Evolutionary conservation across 2,797 vertebrate genomes (phyloP).

Genomic region (Acanthopagrus latus): DNA sequence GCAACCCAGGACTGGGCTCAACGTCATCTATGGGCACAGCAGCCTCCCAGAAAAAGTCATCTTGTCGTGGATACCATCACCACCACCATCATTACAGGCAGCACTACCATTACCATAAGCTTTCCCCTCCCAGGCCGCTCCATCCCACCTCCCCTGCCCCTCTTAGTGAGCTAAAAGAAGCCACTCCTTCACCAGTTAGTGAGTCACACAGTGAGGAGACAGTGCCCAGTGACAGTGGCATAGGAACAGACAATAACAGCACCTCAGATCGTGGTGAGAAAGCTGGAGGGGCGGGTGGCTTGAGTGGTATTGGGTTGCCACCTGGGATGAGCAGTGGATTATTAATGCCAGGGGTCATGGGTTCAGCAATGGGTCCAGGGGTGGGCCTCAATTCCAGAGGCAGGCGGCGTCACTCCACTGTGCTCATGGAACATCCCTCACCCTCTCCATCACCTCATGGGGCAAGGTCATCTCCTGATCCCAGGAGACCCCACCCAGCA

Average conservation of each 20-base stretch:
- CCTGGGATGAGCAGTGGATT: slow-evolving; percentile 81
- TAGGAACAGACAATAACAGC: slow-evolving; percentile 99
- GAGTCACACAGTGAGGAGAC: slow-evolving; percentile 99
- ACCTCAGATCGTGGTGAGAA: slow-evolving; percentile 98
- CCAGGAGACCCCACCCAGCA: slow-evolving; percentile 82
- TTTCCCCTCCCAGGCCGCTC: slow-evolving; percentile 90
- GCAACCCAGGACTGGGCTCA: slow-evolving; percentile 70
- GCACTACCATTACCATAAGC: slow-evolving; percentile 86
- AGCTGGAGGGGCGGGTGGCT: slow-evolving; percentile 78
- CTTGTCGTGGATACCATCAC: slow-evolving; percentile 90
- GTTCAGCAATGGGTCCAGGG: slow-evolving; percentile 83
- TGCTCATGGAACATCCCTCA: slow-evolving; percentile 91
- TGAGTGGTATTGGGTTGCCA: slow-evolving; percentile 80
- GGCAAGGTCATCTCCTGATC: slow-evolving; percentile 82
- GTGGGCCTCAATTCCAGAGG: slow-evolving; percentile 88
- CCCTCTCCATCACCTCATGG: slow-evolving; percentile 86
- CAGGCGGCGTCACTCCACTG: slow-evolving; percentile 90
- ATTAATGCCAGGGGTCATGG: slow-evolving; percentile 85
- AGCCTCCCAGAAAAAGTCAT: slow-evolving; percentile 93
- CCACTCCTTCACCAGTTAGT: slow-evolving; percentile 96
- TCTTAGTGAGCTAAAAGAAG: slow-evolving; percentile 95
- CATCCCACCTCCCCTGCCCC: slow-evolving; percentile 96
- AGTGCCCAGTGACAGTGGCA: slow-evolving; percentile 96
- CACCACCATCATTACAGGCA: slow-evolving; percentile 87
- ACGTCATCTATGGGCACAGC: slow-evolving; percentile 69